phyloP scores from a whole-genome alignment of 30 jellyfish, hydroid and myxozoan species.

The Hydractinia symbiolongicarpus region DNA sequence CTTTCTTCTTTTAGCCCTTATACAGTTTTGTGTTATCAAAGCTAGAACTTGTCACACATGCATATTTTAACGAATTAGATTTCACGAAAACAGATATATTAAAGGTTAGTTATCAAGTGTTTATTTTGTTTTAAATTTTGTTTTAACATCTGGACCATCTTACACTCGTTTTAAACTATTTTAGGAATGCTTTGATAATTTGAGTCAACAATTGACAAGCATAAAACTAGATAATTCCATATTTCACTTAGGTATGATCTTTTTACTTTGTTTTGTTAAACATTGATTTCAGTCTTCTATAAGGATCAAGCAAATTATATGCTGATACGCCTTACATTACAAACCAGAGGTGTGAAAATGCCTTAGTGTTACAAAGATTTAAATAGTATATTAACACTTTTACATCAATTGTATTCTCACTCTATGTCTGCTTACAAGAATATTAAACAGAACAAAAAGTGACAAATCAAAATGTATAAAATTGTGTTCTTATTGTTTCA shows the following conservation, averaged over 20 bases:
- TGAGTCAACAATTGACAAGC: constrained; percentile 51
- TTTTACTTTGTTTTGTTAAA: not conserved
- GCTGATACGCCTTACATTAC: no score
- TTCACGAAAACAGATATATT: constrained; percentile 70
- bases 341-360: no score
- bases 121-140: not conserved
- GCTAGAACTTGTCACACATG: constrained; percentile 79
- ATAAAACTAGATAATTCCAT: constrained; percentile 34
- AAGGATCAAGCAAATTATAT: no score
- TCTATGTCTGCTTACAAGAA: no score
- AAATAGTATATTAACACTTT: no score
- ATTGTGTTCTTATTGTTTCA: not conserved
- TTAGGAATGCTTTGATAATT: constrained; percentile 61
- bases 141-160: not conserved
- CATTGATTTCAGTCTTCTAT: no score
- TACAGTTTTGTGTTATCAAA: constrained; percentile 71
- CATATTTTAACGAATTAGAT: constrained; percentile 86
- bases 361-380: no score
- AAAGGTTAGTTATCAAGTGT: constrained; percentile 35
- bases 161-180: not conserved
- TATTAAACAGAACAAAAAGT: no score
- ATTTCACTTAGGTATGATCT: constrained; percentile 49
- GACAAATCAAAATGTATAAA: no score
- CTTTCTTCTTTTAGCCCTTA: constrained; percentile 64
- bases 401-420: no score